Evolutionary conservation across 2,113 vertebrate genomes (phyloP), one percentile per base, ranked within the genome.

Genomic region (Sceloporus tristichus): DNA sequence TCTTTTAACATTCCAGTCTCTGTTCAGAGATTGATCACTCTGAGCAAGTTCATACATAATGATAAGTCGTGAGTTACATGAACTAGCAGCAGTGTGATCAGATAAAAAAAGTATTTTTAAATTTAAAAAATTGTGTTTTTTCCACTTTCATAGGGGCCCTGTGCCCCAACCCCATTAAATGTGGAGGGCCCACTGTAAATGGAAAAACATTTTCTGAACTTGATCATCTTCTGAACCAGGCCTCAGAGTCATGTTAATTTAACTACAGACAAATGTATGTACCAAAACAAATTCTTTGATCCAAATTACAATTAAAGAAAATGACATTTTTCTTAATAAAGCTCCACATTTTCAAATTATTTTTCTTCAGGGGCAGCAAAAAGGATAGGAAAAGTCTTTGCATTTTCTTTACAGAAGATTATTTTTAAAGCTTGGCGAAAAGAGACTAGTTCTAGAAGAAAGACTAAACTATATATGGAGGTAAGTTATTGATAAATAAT

Each of bases 401-500:
- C 93, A 23, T 79, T 77, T 74, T n/a, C 77, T 27, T 91, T 82
- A 66, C 76, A 90, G 59, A 93, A 84, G 27, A 85, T 79, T 56
- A 66, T 94, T 0, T 0, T 96, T n/a, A 93, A 86, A 82, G 84
- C 89, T 42, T 96, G 95, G 93, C 75, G 25, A 75, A 76, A 29
- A 82, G 84, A 91, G 82, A 74, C 79, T 62, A 54, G 53, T 25
- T 87, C 80, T 82, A 91, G 65, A 19, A 92, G 40, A 84, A 91
- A 88, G 82, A 90, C 91, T 25, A 94, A 86, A 87, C 89, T 75
- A 11, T 93, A 93, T 71, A 90, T 95, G 91, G 89, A 92, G 87
- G 95, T 95, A 95, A 74, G 91, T 13, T 48, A n/a, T 85, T 59
- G 18, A 42, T 86, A 14, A 53, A 78, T 66, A 38, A 1, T 48